Evolutionary conservation across 37 sponge, comb jelly and placozoan species (phyloP).

Genomic region (Amphimedon queenslandica): DNA sequence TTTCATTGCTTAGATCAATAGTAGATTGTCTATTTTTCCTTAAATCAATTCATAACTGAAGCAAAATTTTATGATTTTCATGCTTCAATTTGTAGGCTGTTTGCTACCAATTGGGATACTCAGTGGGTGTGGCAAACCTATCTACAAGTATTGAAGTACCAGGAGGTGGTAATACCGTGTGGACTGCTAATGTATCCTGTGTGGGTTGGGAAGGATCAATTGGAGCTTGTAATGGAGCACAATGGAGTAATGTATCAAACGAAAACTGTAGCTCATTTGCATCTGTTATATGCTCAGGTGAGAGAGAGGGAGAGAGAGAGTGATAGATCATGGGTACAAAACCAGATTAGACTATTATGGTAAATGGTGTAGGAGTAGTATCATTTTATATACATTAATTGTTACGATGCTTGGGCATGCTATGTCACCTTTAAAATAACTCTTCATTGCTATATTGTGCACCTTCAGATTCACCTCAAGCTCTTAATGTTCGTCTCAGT

Average conservation of each 20-base stretch:
- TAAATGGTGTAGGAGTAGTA: neutral
- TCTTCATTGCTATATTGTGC: too few species aligned
- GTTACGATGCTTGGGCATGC: too few species aligned
- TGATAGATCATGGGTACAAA: too few species aligned
- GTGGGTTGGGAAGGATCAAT: constrained; percentile 6
- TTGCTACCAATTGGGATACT: constrained; percentile 40
- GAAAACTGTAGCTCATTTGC: neutral
- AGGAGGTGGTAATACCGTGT: neutral
- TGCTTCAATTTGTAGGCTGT: constrained; percentile 23
- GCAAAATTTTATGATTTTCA: too few species aligned
- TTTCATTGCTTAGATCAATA: too few species aligned
- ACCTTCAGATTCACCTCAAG: too few species aligned
- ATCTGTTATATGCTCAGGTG: constrained; percentile 13
- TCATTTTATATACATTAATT: too few species aligned
- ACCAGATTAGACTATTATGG: neutral
- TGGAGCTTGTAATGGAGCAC: neutral
- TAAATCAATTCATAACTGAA: too few species aligned
- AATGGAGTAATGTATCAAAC: neutral
- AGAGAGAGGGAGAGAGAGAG: too few species aligned
- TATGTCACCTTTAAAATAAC: too few species aligned
- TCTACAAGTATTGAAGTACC: neutral
- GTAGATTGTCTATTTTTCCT: too few species aligned
- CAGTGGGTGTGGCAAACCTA: constrained; percentile 4
- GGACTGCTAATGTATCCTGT: constrained; percentile 1
- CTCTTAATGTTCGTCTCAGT: neutral